Percentiles rank a stretch among this genome's conserved stretches.
These are phyloP conservation scores for Sinella curviseta DNA, from an alignment of 1,140 invertebrate species.

Conservation along the genomic window DNA sequence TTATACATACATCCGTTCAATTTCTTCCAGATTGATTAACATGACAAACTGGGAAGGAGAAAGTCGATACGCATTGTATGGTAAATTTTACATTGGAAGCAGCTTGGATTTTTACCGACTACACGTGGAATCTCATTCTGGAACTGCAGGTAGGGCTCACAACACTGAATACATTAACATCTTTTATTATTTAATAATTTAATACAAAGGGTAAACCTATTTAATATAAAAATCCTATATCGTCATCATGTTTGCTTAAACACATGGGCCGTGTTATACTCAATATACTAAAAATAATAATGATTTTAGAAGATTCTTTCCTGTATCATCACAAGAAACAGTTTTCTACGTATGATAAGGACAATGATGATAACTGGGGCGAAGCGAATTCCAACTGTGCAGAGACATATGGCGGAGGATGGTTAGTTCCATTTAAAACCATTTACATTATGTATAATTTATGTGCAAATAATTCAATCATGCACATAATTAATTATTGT, in stretches of 20 bases:
- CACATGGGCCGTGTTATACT: no score
- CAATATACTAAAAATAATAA: no score
- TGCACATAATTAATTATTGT: neutral
- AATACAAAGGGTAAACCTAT: no score
- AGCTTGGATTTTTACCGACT: constrained; percentile 7
- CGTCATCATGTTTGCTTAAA: no score
- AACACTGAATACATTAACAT: neutral
- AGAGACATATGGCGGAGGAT: constrained; percentile 9
- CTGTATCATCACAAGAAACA: constrained; percentile 19
- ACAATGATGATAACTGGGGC: constrained; percentile 21
- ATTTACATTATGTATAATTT: neutral
- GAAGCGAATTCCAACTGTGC: constrained; percentile 1
- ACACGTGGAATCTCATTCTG: neutral
- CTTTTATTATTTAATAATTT: neutral
- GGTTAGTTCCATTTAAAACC: neutral
- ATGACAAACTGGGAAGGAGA: constrained; percentile 19
- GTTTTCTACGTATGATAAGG: constrained; percentile 14
- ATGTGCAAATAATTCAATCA: neutral
- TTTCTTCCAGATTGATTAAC: no score
- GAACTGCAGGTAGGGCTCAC: neutral
- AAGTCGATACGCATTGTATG: constrained; percentile 3
- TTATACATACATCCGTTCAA: no score
- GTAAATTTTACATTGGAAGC: constrained; percentile 16
- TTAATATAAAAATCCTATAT: no score
- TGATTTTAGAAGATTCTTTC: constrained; percentile 14